A percentile compares a stretch with the other conserved stretches of the same genome.
These are phyloP conservation scores for Anguilla megastoma DNA, from an alignment of 2,797 vertebrate genomes.

Conservation along the genomic window DNA sequence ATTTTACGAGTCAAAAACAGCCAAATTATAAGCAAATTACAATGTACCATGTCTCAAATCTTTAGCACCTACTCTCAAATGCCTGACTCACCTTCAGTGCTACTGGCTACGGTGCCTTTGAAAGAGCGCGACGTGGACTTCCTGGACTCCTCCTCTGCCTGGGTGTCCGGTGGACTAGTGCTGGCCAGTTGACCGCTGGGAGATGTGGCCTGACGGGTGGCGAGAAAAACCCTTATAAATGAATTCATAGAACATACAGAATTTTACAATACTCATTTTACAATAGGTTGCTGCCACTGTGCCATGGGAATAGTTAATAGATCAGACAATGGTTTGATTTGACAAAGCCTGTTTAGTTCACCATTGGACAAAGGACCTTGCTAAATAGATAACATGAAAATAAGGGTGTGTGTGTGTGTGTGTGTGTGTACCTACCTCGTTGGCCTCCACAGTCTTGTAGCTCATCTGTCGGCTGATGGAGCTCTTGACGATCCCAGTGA, in stretches of 20 bases:
- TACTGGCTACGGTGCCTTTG: conserved; percentile 87
- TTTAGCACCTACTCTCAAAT: background rate
- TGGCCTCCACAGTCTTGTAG: conserved; percentile 82
- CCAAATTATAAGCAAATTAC: background rate
- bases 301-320: background rate
- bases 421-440: conserved; percentile 69
- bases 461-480: conserved; percentile 90
- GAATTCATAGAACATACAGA: background rate
- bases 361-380: background rate
- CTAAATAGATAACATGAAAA: background rate
- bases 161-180: conserved; percentile 81
- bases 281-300: background rate
- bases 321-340: background rate
- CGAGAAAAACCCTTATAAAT: background rate
- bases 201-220: conserved; percentile 65
- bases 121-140: conserved; percentile 83
- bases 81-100: conserved; percentile 82
- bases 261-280: background rate
- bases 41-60: background rate
- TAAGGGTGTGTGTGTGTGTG: background rate
- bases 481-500: conserved; percentile 88
- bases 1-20: background rate
- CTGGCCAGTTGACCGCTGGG: conserved; percentile 69
- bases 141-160: conserved; percentile 85
- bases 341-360: background rate